Conservation (phyloP, 2,888 invertebrate genomes). For the Orthosia incerta region DNA sequence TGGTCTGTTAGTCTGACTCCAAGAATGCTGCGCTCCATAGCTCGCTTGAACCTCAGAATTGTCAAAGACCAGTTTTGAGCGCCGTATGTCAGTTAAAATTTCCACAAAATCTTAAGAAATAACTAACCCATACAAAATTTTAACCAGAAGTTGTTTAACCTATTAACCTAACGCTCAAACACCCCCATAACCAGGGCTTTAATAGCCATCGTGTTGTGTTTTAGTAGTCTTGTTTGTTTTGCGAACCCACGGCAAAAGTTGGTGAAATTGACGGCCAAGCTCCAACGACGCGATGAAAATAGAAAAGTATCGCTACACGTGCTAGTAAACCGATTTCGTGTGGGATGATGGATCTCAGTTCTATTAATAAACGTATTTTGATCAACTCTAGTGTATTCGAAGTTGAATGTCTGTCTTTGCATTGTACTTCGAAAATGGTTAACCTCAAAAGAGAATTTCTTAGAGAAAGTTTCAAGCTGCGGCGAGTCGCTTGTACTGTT, state of each 20-base stretch:
- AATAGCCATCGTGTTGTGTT: slow-evolving; percentile 26
- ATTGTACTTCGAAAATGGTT: not conserved
- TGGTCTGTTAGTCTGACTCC: too few relatives aligned
- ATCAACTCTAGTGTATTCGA: not conserved
- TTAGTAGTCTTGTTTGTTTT: slow-evolving; percentile 33
- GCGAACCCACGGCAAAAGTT: slow-evolving; percentile 22
- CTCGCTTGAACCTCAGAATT: too few relatives aligned
- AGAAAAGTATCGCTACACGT: slow-evolving; percentile 35
- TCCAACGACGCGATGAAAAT: slow-evolving; percentile 38
- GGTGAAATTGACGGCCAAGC: slow-evolving; percentile 28
- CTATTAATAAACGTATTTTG: slow-evolving; percentile 11
- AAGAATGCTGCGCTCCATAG: too few relatives aligned
- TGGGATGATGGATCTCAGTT: slow-evolving; percentile 16
- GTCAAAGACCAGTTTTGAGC: too few relatives aligned
- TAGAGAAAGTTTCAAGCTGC: not conserved
- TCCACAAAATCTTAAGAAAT: not conserved
- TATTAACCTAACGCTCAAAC: slow-evolving; percentile 34
- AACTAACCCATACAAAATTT: slow-evolving; percentile 14
- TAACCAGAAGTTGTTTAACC: slow-evolving; percentile 32
- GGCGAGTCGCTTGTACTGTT: not conserved
- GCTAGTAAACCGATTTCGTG: slow-evolving; percentile 17
- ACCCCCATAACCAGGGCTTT: slow-evolving; percentile 4
- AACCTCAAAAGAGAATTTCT: not conserved
- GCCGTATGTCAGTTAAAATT: too few relatives aligned
- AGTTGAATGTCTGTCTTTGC: not conserved